Base-by-base conservation (phyloP, 2,888 invertebrate species). In the Rhogogaster chlorosoma region DNA sequence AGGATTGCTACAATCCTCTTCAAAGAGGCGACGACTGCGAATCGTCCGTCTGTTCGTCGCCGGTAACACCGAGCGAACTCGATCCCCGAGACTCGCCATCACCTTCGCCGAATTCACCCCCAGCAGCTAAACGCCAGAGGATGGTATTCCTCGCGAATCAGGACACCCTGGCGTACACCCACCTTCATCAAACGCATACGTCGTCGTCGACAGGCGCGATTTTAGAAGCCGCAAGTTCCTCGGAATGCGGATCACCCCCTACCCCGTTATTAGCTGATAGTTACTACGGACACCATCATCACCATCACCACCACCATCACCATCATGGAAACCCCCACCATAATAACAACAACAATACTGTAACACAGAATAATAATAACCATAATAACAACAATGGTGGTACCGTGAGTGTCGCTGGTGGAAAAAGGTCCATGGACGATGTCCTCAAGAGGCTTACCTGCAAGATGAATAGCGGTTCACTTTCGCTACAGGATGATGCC, bases 371-470 rank as follows among this genome's bases (percentile, higher is more conserved):
- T 18, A 90, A 90, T 85, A 90, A 90, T 85, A 90, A 89, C 86
- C 89, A 89, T 87, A 89, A 86, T 86, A 92, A 89, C 89, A 96
- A 96, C 90, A 96, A 96, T 91, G 94, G 94, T 36, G 94, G 94
- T 84, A 95, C 95, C 73, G 92, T 95, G 32, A 93, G 94, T 88
- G 94, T 94, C 88, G 95, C 95, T 85, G 95, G 95, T 86, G 95
- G 95, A 89, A 97, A 97, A 94, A 95, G 97, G 93, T 97, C 98
- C 86, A 98, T 98, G 98, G 98, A 98, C 94, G 98, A 98, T 94
- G 98, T 98, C 71, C 95, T 98, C 84, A 97, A 97, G 94, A 95
- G 97, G 93, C 95, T 97, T 89, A 98, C 97, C 88, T 97, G 97
- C 87, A 98, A 98, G 94, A 97, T 97, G 96, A 96, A 96, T 93